phyloP scores from a whole-genome alignment of 2,797 vertebrate species.

The Nannoperca australis region DNA sequence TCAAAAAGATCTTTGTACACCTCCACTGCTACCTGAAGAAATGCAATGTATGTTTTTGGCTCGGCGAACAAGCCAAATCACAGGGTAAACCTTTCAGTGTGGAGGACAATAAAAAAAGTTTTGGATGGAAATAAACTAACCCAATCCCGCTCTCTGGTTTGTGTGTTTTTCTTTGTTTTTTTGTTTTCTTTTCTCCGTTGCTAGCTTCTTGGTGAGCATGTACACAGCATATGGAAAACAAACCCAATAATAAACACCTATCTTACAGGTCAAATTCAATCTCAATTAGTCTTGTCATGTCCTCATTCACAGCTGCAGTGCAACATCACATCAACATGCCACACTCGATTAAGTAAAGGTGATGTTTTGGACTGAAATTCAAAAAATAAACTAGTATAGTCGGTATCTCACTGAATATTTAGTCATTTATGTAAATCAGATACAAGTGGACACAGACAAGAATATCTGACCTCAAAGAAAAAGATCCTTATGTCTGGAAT shows the following conservation, averaged over 20 bases:
- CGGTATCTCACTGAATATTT: background rate
- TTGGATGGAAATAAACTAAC: slow-evolving; percentile 83
- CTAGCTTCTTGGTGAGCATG: slow-evolving; percentile 60
- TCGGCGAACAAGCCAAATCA: slow-evolving; percentile 68
- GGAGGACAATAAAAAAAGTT: slow-evolving; percentile 83
- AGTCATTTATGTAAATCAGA: background rate
- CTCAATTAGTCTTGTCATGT: slow-evolving; percentile 40
- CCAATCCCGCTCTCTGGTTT: slow-evolving; percentile 69
- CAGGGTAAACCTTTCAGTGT: slow-evolving; percentile 81
- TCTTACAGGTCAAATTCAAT: slow-evolving; percentile 52
- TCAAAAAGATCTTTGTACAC: slow-evolving; percentile 72
- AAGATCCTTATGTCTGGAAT: slow-evolving; percentile 11
- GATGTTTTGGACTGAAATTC: background rate
- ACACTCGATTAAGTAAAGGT: background rate
- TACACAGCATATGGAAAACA: slow-evolving; percentile 56
- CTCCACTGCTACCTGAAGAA: slow-evolving; percentile 81
- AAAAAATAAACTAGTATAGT: background rate
- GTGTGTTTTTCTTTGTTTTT: slow-evolving; percentile 52
- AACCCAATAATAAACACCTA: slow-evolving; percentile 45
- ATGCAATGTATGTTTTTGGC: slow-evolving; percentile 83
- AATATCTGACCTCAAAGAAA: background rate
- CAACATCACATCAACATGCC: background rate
- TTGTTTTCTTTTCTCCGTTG: slow-evolving; percentile 16
- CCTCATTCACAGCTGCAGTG: slow-evolving; percentile 11
- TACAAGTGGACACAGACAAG: background rate